These are phyloP conservation scores for Chiloscyllium punctatum DNA, from an alignment of 2,797 vertebrate species.

Conservation along the genomic window DNA sequence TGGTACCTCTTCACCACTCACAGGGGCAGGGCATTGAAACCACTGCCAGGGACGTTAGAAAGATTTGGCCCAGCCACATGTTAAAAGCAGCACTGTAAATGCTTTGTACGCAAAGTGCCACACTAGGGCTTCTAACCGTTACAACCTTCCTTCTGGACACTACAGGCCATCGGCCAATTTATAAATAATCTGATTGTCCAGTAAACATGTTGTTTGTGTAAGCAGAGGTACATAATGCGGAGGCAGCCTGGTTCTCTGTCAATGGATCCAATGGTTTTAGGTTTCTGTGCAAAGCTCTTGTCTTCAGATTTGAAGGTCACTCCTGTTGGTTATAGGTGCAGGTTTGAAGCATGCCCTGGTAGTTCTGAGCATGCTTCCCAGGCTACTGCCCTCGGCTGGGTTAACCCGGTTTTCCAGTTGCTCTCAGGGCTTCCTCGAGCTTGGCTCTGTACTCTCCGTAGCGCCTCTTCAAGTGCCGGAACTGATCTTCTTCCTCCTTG, in stretches of 20 bases:
- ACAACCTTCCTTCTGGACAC: neutral
- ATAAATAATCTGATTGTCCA: conserved; percentile 29
- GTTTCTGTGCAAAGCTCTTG: neutral
- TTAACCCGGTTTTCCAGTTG: conserved; percentile 59
- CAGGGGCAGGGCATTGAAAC: neutral
- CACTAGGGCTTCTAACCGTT: neutral
- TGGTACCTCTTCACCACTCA: no score
- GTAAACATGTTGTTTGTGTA: neutral
- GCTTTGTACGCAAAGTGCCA: neutral
- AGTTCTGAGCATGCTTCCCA: conserved; percentile 45
- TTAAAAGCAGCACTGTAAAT: neutral
- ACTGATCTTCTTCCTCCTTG: conserved; percentile 86
- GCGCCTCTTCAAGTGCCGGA: conserved; percentile 65
- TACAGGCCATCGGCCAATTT: no score
- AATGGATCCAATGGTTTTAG: neutral
- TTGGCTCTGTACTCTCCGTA: conserved; percentile 73
- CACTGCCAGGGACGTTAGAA: neutral
- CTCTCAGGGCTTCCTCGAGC: conserved; percentile 78
- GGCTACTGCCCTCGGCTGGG: neutral
- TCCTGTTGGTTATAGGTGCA: neutral
- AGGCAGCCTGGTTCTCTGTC: no score
- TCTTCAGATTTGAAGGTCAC: neutral
- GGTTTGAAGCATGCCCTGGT: conserved; percentile 35
- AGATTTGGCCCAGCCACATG: no score
- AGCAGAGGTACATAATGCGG: neutral